A percentile compares a stretch with the other conserved stretches of the same genome.
phyloP scores from a whole-genome alignment of 2,888 invertebrate genomes.

The Mechanitis mazaeus region DNA sequence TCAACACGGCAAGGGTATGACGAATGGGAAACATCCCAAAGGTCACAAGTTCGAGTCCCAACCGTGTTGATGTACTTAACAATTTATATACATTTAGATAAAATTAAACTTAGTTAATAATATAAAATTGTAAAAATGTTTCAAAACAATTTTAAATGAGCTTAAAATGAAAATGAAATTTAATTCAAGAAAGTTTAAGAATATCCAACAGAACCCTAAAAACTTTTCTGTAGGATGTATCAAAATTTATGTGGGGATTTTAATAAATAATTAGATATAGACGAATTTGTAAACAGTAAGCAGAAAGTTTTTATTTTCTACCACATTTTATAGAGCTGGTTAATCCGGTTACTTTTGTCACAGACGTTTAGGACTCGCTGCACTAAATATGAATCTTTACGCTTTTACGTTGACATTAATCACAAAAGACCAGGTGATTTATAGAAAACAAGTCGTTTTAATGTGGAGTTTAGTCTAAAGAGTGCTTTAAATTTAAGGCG shows the following conservation, averaged over 20 bases:
- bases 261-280: conserved; percentile 60
- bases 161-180: too few species aligned
- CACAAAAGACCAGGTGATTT: conserved; percentile 70
- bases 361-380: conserved; percentile 47
- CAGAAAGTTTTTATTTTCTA: conserved; percentile 61
- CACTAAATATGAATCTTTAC: conserved; percentile 73
- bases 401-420: conserved; percentile 69
- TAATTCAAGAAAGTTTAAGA: background rate
- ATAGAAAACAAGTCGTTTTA: conserved; percentile 52
- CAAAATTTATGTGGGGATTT: conserved; percentile 67
- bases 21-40: too few species aligned
- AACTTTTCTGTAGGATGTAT: conserved; percentile 39
- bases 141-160: too few species aligned
- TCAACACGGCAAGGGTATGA: too few species aligned
- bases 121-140: too few species aligned
- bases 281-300: conserved; percentile 66
- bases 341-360: conserved; percentile 56
- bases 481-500: conserved; percentile 37
- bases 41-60: too few species aligned
- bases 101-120: too few species aligned
- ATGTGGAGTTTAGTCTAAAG: conserved; percentile 49
- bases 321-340: conserved; percentile 52
- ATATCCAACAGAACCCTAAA: conserved; percentile 32
- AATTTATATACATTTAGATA: too few species aligned
- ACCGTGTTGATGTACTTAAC: too few species aligned